These are phyloP conservation scores for Gopherus flavomarginatus DNA, from an alignment of 2,113 vertebrate species.

Conservation along the genomic window DNA sequence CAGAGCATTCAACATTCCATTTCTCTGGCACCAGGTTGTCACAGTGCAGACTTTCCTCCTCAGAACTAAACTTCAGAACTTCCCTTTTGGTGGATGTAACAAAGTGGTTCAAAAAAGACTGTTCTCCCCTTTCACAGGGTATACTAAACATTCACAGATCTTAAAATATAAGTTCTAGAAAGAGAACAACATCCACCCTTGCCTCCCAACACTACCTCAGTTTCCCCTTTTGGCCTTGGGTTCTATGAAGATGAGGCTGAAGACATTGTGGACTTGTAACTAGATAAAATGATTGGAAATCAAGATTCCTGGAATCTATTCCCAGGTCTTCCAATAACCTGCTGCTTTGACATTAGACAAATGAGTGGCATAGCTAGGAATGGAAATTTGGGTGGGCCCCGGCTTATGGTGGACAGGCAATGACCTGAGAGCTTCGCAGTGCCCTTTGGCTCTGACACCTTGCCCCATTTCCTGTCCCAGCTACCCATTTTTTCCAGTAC, in stretches of 20 bases:
- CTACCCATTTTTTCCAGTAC: neutral
- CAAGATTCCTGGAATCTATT: accelerated
- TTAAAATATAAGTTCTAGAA: neutral
- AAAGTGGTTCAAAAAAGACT: neutral
- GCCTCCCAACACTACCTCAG: neutral
- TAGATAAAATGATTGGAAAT: neutral
- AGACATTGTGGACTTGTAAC: neutral
- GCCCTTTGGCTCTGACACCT: neutral
- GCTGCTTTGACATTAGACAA: neutral
- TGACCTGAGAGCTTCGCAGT: neutral
- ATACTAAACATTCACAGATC: neutral
- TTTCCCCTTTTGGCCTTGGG: neutral
- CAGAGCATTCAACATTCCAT: neutral
- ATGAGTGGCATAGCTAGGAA: neutral
- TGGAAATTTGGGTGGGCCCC: neutral
- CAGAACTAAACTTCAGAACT: neutral
- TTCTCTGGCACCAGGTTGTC: neutral
- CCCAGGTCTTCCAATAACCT: neutral
- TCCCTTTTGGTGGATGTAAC: neutral
- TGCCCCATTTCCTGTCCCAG: neutral
- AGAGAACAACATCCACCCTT: neutral
- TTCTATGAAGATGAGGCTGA: neutral
- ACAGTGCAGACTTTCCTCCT: neutral
- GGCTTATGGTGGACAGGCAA: neutral
- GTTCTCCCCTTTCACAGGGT: neutral